Conservation (phyloP, 2,113 vertebrate species). For the Laticauda laticaudata region DNA sequence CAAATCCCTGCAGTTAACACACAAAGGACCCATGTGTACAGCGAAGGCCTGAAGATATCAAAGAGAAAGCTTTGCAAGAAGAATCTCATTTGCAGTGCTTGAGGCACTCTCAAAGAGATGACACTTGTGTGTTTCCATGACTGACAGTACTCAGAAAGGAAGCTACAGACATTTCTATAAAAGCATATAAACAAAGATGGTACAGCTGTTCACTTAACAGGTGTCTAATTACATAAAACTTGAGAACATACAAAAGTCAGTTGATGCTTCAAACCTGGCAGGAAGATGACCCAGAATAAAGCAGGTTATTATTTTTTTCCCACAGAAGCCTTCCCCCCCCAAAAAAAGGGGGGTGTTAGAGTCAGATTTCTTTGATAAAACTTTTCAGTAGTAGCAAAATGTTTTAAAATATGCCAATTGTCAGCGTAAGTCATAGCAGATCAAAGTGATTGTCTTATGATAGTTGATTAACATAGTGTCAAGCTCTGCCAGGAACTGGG, state of each 20-base stretch:
- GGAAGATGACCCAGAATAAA: conserved; percentile 34
- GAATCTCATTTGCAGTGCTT: conserved; percentile 9
- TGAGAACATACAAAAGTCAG: conserved; percentile 12
- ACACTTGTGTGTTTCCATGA: conserved; percentile 14
- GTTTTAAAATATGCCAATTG: conserved; percentile 43
- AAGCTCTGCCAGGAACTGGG: no score
- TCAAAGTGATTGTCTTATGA: conserved; percentile 19
- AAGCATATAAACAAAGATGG: conserved; percentile 24
- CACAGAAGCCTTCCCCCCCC: conserved; percentile 18
- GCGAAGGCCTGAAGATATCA: not conserved
- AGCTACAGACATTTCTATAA: not conserved
- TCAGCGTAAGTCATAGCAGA: conserved; percentile 35
- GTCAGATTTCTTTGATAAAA: conserved; percentile 23
- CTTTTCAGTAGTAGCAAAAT: conserved; percentile 47
- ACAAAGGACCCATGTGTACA: not conserved
- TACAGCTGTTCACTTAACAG: not conserved
- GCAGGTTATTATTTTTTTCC: not conserved
- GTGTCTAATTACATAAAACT: conserved; percentile 20
- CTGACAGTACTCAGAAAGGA: conserved; percentile 38
- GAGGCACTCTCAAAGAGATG: conserved; percentile 16
- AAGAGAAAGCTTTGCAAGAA: conserved; percentile 18
- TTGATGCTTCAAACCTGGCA: not conserved
- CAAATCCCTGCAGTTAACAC: not conserved
- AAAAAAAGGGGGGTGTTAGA: not conserved
- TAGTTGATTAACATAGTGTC: conserved; percentile 25